Evolutionary conservation across 2,113 vertebrate species (phyloP), one percentile per base, ranked within the genome.

Genomic region (Callithrix jacchus): DNA sequence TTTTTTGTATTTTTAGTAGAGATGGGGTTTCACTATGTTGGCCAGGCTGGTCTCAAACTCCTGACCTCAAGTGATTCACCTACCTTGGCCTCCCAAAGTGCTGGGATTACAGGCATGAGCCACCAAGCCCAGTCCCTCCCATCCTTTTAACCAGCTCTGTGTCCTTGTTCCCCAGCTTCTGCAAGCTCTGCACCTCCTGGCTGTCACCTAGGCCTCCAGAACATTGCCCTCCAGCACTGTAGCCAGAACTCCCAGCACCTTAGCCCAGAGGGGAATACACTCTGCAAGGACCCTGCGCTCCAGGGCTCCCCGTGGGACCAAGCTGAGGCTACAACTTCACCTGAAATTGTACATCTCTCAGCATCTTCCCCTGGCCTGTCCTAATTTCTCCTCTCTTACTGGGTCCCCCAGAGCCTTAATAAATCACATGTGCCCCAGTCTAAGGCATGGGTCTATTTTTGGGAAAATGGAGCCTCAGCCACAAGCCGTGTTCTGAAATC

Each of bases 271-370:
- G 52, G 30, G 12, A 42, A 35, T 45, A 18, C 16, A 32, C 66
- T 54, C 30, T 3, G 35, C 18, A 30, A 0, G 0, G 0, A n/a
- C 40, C 35, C n/a, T 21, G 13, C 1, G 66, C 45, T 42, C 66
- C 45, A 5, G 66, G 76, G n/a, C n/a, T 74, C 14, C 40, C 66
- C 23, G 2, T 5, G 17, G 49, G 45, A 12, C 9, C 30, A 10
- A 17, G 52, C 61, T 7, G 23, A 45, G 0, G 45, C 21, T 45
- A n/a, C 10, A 5, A 32, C 42, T 13, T 30, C 66, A 32, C 54
- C 74, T 23, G 45, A 40, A 27, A 10, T 12, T 20, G 5, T 42
- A 10, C 14, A 8, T 7, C 0, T 7, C 40, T 17, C 56, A 58
- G 30, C 54, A 5, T 37, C 74, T 17, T 80, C 16, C n/a, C 35